phyloP scores from a whole-genome alignment of 2,888 invertebrate genomes.

The Rutpela maculata region DNA sequence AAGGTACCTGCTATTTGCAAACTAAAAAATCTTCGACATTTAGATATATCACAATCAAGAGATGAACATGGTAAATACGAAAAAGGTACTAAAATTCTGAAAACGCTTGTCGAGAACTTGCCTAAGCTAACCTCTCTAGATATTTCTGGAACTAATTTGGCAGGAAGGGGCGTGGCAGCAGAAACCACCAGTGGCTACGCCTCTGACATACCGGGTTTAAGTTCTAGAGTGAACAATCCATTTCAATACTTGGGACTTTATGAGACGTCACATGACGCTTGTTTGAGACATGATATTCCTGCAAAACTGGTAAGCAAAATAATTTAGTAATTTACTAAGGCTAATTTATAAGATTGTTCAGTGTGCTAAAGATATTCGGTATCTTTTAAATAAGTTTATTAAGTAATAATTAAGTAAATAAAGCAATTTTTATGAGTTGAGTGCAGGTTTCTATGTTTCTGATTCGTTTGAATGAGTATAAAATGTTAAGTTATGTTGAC shows the following conservation, averaged over 20 bases:
- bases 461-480: too few relatives aligned
- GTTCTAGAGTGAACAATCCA: slow-evolving; percentile 83
- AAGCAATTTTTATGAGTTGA: too few relatives aligned
- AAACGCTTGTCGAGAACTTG: slow-evolving; percentile 83
- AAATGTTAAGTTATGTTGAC: too few relatives aligned
- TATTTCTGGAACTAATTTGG: slow-evolving; percentile 96
- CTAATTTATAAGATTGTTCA: not conserved
- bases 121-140: slow-evolving; percentile 89
- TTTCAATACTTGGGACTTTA: slow-evolving; percentile 95
- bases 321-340: slow-evolving; percentile 4
- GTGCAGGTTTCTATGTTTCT: too few relatives aligned
- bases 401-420: not conserved
- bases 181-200: slow-evolving; percentile 72
- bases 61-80: slow-evolving; percentile 83
- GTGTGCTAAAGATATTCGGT: not conserved
- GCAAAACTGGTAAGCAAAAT: slow-evolving; percentile 83
- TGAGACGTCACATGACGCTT: slow-evolving; percentile 92
- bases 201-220: slow-evolving; percentile 93
- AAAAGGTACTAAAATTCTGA: slow-evolving; percentile 84
- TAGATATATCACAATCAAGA: slow-evolving; percentile 90
- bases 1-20: slow-evolving; percentile 79
- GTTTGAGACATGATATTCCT: slow-evolving; percentile 92
- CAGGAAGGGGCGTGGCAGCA: slow-evolving; percentile 86
- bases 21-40: slow-evolving; percentile 78
- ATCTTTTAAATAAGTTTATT: not conserved